phyloP scores from a whole-genome alignment of 2,797 vertebrate species.

The Oryzias dopingdopingensis region DNA sequence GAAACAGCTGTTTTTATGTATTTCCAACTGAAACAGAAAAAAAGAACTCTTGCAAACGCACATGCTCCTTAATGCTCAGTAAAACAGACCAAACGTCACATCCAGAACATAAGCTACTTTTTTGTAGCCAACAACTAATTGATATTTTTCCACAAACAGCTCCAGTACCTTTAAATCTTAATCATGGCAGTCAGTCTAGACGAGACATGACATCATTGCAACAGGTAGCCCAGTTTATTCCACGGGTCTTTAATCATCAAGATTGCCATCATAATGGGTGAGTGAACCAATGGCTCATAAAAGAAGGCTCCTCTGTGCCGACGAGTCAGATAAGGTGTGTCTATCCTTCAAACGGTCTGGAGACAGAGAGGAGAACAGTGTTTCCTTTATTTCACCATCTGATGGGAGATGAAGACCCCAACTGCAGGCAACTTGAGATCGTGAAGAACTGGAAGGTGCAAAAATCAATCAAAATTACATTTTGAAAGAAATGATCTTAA shows the following conservation, averaged over 20 bases:
- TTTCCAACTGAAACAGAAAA: conserved; percentile 8
- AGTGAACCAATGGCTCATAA: conserved; percentile 53
- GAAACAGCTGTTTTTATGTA: conserved; percentile 57
- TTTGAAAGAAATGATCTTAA: background rate
- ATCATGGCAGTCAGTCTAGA: conserved; percentile 60
- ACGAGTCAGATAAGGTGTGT: conserved; percentile 61
- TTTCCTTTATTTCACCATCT: conserved; percentile 51
- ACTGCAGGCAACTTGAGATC: conserved; percentile 6
- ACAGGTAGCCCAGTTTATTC: conserved; percentile 71
- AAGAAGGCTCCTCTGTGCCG: conserved; percentile 58
- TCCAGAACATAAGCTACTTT: conserved; percentile 47
- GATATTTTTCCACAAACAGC: conserved; percentile 73
- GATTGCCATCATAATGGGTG: conserved; percentile 70
- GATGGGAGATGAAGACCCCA: conserved; percentile 33
- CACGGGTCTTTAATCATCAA: conserved; percentile 68
- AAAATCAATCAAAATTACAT: conserved; percentile 2
- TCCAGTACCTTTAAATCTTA: conserved; percentile 65
- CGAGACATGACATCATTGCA: conserved; percentile 78
- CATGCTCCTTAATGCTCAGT: conserved; percentile 30
- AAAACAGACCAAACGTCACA: conserved; percentile 37
- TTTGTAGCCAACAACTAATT: conserved; percentile 65
- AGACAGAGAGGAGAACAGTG: conserved; percentile 46
- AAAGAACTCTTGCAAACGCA: conserved; percentile 46
- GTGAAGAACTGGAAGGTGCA: conserved; percentile 15
- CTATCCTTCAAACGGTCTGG: conserved; percentile 48